Conservation (phyloP, 2,888 invertebrate species). For the Epinotia demarniana region DNA sequence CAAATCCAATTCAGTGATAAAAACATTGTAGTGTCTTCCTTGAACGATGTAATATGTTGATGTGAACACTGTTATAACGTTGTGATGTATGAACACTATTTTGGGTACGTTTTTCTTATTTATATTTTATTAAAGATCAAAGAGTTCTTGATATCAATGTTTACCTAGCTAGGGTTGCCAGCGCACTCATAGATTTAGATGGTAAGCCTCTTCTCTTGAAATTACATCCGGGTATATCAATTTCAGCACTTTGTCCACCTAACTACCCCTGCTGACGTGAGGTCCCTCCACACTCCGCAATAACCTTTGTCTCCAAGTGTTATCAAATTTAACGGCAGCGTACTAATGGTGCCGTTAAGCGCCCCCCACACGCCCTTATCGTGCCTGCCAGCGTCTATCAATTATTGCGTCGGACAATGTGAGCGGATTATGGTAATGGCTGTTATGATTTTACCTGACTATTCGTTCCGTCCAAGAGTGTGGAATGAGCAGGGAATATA, state of each 20-base stretch:
- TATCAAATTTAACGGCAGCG: constrained; percentile 36
- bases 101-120: too few relatives aligned
- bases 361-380: constrained; percentile 37
- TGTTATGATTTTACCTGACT: constrained; percentile 23
- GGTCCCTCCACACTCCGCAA: constrained; percentile 2
- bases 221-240: neutral
- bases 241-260: neutral
- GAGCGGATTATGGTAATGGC: constrained; percentile 18
- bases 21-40: too few relatives aligned
- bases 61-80: too few relatives aligned
- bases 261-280: neutral
- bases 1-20: too few relatives aligned
- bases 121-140: too few relatives aligned
- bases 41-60: too few relatives aligned
- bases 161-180: too few relatives aligned
- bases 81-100: too few relatives aligned
- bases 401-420: constrained; percentile 4
- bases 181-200: too few relatives aligned
- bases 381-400: constrained; percentile 31
- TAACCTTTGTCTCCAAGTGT: constrained; percentile 34
- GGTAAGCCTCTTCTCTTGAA: neutral
- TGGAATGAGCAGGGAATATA: neutral
- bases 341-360: constrained; percentile 32
- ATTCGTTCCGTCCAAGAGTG: neutral
- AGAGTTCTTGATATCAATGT: too few relatives aligned